A percentile compares a stretch with the other conserved stretches of the same genome.
phyloP scores from a whole-genome alignment of 2,888 invertebrate genomes.

The Alloplasta piceator region DNA sequence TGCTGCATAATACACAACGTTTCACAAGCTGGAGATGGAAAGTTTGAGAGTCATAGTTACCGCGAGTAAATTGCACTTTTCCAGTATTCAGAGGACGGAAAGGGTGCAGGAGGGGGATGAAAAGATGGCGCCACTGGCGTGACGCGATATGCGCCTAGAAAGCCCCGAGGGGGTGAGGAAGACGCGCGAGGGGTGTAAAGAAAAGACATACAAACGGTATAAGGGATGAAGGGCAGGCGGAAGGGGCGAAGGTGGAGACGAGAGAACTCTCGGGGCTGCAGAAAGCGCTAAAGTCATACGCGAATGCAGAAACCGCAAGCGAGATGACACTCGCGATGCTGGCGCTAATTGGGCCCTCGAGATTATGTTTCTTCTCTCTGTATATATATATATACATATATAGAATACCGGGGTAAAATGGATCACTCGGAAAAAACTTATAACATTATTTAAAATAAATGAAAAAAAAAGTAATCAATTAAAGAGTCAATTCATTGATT shows the following conservation, averaged over 20 bases:
- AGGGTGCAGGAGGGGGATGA: neutral
- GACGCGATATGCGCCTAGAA: constrained; percentile 10
- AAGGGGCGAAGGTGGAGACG: constrained; percentile 54
- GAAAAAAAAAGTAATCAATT: no score
- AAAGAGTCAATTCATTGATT: no score
- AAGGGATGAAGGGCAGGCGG: constrained; percentile 48
- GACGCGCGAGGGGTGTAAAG: neutral
- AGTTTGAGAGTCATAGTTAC: constrained; percentile 21
- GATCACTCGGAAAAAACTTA: no score
- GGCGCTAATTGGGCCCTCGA: constrained; percentile 83
- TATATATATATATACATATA: neutral
- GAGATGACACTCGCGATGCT: constrained; percentile 81
- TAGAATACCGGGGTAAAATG: constrained; percentile 14
- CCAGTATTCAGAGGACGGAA: neutral
- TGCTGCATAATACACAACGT: no score
- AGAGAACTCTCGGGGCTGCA: constrained; percentile 67
- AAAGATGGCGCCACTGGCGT: neutral
- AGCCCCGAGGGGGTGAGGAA: constrained; percentile 24
- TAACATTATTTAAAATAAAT: no score
- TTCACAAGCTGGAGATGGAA: neutral
- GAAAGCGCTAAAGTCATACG: constrained; percentile 79
- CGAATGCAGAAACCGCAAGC: constrained; percentile 80
- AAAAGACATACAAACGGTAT: neutral
- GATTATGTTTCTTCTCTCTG: constrained; percentile 75
- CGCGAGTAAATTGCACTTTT: constrained; percentile 47